Base-by-base conservation (phyloP, 92 coral and sea anemone genomes). In the Siderastrea radians region DNA sequence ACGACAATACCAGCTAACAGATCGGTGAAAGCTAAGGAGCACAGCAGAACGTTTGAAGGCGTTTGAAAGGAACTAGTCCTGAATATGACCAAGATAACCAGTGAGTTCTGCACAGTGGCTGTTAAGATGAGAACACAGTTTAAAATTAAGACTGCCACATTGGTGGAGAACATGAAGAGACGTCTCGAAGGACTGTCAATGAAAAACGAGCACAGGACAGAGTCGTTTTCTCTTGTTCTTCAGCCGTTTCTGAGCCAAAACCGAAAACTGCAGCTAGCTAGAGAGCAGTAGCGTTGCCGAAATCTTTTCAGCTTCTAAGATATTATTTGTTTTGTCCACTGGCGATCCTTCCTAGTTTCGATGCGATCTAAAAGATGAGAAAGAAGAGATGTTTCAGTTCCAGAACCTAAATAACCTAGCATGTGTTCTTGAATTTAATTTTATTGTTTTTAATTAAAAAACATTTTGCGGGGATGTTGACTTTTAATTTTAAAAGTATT, bases 11-110 rank as follows among this genome's bases (percentile, higher is more conserved):
- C 38, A 26, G 38, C 38, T 26, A 26, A 26, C 38, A 26, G 38
- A 26, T 26, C 38, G 38, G 38, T 26, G 38, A 26, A 26, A 26
- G 38, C 38, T 26, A 26, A 0, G 38, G 38, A 26, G 38, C 38
- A 26, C 11, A 79, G 61, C 13, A 79, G 83, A 17, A 79, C 72
- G 49, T 63, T 79, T 63, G 83, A 79, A 62, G 83, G 83, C n/a
- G n/a, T n/a, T n/a, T n/a, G n/a, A n/a, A n/a, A n/a, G n/a, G 73
- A 62, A 8, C 58, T 48, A 3, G 83, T 79, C n/a, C 50, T 63
- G 59, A 79, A 8, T 17, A 79, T 79, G 47, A 72, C 83, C 0
- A 67, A 45, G n/a, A 79, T 79, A 17, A 79, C 83, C 7, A 60
- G 71, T 16, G 50, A 2, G 83, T 79, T 79, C 19, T 65, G 72